Percentiles rank a stretch among this genome's conserved stretches.
Evolutionary conservation across 2,888 invertebrate genomes (phyloP).

Genomic region (Lamellibrachia columna): DNA sequence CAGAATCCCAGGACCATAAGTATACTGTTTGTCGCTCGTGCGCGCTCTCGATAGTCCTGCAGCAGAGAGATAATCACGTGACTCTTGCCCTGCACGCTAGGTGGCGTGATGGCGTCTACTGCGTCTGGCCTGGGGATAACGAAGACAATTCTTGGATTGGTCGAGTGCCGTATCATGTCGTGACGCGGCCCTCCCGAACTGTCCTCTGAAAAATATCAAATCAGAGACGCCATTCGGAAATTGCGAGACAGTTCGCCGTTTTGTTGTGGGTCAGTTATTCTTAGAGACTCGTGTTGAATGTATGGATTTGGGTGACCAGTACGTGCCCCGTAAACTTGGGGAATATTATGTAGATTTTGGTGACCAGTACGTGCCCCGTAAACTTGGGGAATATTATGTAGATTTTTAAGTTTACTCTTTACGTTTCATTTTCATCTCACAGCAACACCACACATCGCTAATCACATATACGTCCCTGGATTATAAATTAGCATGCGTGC

Average conservation of each 20-base stretch:
- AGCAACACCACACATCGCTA: background rate
- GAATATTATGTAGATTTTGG: no score
- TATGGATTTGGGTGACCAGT: no score
- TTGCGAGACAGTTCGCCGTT: background rate
- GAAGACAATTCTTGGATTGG: conserved; percentile 51
- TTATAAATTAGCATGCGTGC: background rate
- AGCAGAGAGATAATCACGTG: conserved; percentile 56
- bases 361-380: no score
- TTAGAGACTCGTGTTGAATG: background rate
- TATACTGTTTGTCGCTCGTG: conserved; percentile 50
- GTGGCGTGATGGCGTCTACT: conserved; percentile 47
- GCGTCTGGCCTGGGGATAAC: conserved; percentile 49
- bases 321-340: no score
- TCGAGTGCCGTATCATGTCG: conserved; percentile 44
- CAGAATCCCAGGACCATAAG: conserved; percentile 55
- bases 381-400: no score
- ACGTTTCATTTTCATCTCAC: no score
- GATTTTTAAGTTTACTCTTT: no score
- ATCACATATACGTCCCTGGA: background rate
- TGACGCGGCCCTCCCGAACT: conserved; percentile 33
- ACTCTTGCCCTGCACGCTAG: conserved; percentile 49
- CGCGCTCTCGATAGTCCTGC: conserved; percentile 58
- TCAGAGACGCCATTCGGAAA: background rate
- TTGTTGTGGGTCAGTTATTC: background rate
- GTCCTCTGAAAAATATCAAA: conserved; percentile 22